These are phyloP conservation scores for Cephalopterus ornatus DNA, from an alignment of 2,113 vertebrate species.

Conservation along the genomic window DNA sequence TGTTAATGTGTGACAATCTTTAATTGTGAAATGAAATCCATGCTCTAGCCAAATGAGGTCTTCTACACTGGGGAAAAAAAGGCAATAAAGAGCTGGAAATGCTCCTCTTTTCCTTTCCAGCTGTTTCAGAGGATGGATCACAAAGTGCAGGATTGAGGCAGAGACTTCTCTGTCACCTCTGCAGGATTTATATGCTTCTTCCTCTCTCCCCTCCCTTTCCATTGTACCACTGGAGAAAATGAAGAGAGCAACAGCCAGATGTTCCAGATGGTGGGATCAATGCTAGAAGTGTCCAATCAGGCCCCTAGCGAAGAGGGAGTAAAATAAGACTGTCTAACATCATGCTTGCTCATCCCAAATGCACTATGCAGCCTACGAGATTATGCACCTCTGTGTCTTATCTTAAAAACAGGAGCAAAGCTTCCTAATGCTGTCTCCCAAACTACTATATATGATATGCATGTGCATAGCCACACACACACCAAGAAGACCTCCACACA, in stretches of 20 bases:
- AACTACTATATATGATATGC: background rate
- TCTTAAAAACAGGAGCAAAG: background rate
- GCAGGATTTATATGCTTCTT: background rate
- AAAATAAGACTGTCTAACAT: background rate
- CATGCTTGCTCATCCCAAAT: background rate
- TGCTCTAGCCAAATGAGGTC: background rate
- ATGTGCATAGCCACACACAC: background rate
- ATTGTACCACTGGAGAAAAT: background rate
- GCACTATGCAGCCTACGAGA: background rate
- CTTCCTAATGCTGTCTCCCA: background rate
- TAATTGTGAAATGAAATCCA: background rate
- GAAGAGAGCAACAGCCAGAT: background rate
- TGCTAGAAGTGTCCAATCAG: background rate
- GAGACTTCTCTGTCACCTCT: background rate
- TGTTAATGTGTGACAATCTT: background rate
- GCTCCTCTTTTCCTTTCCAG: background rate
- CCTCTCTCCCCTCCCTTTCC: background rate
- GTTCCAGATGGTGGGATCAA: background rate
- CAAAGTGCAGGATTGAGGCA: background rate
- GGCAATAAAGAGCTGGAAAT: background rate
- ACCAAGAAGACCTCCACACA: background rate
- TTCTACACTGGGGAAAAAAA: background rate
- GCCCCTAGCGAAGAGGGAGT: background rate
- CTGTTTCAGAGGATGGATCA: background rate
- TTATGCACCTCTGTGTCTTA: background rate